Conservation (phyloP, 1,140 invertebrate genomes). For the Tetramorium parvispinum region DNA sequence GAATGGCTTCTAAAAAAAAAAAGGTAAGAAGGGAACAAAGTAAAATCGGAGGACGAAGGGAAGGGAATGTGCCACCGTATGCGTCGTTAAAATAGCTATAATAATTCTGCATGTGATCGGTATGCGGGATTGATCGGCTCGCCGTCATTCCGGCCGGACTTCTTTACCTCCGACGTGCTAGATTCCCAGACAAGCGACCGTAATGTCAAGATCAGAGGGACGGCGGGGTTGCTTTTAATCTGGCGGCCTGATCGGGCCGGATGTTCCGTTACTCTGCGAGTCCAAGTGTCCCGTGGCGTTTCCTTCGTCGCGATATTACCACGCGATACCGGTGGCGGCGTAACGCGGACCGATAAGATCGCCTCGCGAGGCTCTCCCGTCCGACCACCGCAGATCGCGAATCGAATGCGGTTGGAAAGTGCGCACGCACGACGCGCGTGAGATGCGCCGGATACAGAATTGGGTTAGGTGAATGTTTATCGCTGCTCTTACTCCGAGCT, state of each 20-base stretch:
- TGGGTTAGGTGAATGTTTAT: constrained; percentile 67
- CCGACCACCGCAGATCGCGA: neutral
- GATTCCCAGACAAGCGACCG: constrained; percentile 29
- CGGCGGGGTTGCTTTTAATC: constrained; percentile 8
- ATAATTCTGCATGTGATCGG: constrained; percentile 23
- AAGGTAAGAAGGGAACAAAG: neutral
- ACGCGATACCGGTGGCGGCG: constrained; percentile 15
- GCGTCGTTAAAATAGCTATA: neutral
- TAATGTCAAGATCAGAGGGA: constrained; percentile 43
- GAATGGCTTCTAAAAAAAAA: neutral
- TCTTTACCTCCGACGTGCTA: neutral
- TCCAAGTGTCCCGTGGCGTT: constrained; percentile 28
- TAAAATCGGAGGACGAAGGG: neutral
- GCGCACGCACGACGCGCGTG: neutral
- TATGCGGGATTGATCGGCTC: neutral
- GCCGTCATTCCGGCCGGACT: neutral
- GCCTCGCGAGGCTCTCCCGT: constrained; percentile 49
- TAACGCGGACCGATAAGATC: constrained; percentile 32
- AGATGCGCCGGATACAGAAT: constrained; percentile 72
- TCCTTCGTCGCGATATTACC: constrained; percentile 35
- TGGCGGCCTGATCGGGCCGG: constrained; percentile 15
- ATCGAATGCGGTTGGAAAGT: constrained; percentile 6
- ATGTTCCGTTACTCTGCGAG: constrained; percentile 42
- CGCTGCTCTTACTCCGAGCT: constrained; percentile 25
- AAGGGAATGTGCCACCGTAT: neutral